These are phyloP conservation scores for Drosophila mimica DNA, from an alignment of 2,888 invertebrate species.

Conservation along the genomic window DNA sequence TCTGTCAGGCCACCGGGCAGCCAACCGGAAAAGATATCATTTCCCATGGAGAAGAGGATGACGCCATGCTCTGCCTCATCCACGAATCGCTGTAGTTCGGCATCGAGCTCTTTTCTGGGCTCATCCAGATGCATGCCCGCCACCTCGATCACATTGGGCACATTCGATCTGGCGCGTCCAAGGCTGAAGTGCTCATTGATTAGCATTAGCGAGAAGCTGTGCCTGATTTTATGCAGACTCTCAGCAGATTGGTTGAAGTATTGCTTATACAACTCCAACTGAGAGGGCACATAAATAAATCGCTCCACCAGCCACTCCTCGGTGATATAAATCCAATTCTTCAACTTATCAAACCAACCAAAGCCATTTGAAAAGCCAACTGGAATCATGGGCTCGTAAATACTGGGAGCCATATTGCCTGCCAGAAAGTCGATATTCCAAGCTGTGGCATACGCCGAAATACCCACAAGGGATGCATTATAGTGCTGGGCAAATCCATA, in stretches of 20 bases:
- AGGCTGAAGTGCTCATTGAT: slow-evolving; percentile 81
- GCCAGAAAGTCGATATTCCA: slow-evolving; percentile 63
- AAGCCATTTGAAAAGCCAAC: slow-evolving; percentile 28
- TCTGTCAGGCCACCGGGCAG: slow-evolving; percentile 47
- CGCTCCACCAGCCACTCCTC: slow-evolving; percentile 58
- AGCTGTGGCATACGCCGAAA: slow-evolving; percentile 56
- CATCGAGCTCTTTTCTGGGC: slow-evolving; percentile 26
- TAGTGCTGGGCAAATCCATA: slow-evolving; percentile 75
- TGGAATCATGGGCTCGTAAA: slow-evolving; percentile 58
- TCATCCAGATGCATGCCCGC: slow-evolving; percentile 76
- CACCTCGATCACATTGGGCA: slow-evolving; percentile 78
- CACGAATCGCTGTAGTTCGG: slow-evolving; percentile 63
- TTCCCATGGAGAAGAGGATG: slow-evolving; percentile 78
- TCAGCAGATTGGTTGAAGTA: slow-evolving; percentile 43
- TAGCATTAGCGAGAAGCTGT: slow-evolving; percentile 76
- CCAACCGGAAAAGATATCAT: slow-evolving; percentile 54
- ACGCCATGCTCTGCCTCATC: slow-evolving; percentile 71
- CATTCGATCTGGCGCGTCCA: slow-evolving; percentile 72
- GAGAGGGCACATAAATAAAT: slow-evolving; percentile 50
- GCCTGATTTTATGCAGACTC: slow-evolving; percentile 54
- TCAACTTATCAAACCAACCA: slow-evolving; percentile 26
- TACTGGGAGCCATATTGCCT: slow-evolving; percentile 65
- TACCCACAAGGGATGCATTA: slow-evolving; percentile 72
- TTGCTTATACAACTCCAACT: slow-evolving; percentile 47
- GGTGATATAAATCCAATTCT: slow-evolving; percentile 56